Conservation (phyloP, 2,113 vertebrate genomes). For the Paramormyrops kingsleyae region DNA sequence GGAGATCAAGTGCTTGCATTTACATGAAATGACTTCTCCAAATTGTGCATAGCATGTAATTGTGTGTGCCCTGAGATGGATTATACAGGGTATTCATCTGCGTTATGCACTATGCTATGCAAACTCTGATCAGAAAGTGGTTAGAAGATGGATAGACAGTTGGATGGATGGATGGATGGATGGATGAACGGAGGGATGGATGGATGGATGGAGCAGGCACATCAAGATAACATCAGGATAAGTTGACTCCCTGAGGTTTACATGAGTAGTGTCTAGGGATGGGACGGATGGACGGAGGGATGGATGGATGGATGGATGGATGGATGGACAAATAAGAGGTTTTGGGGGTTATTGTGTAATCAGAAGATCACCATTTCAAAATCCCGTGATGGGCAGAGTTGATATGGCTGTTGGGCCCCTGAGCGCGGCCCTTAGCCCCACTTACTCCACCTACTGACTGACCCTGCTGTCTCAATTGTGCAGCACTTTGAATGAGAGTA, state of each 20-base stretch:
- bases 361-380: neutral
- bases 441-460: neutral
- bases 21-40: neutral
- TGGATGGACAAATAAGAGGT: neutral
- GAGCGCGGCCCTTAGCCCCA: rapidly evolving
- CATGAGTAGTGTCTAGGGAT: too few relatives aligned
- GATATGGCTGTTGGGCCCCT: neutral
- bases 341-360: neutral
- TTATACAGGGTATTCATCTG: neutral
- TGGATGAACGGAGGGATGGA: too few relatives aligned
- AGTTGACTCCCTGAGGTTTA: too few relatives aligned
- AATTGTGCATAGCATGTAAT: neutral
- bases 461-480: neutral
- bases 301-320: neutral
- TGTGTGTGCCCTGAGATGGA: neutral
- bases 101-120: neutral
- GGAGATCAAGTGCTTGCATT: neutral
- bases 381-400: neutral
- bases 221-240: too few relatives aligned
- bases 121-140: neutral
- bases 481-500: neutral
- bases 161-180: neutral
- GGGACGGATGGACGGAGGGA: neutral
- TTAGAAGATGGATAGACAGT: neutral
- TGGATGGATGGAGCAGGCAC: too few relatives aligned